These are phyloP conservation scores for Arothron firmamentum DNA, from an alignment of 2,113 vertebrate genomes.

Conservation along the genomic window DNA sequence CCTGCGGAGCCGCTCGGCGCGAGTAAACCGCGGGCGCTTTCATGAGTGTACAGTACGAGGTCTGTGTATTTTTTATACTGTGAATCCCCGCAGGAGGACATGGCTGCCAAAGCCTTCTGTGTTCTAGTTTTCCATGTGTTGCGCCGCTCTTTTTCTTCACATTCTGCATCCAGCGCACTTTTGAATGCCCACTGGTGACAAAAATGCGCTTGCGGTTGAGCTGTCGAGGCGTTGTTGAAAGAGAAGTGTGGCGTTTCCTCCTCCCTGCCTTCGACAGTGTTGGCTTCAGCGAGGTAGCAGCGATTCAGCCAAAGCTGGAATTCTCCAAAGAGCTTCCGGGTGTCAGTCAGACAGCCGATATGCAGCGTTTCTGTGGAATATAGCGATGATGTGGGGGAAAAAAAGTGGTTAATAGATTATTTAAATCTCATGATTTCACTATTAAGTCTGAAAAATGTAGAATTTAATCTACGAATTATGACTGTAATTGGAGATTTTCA, in stretches of 20 bases:
- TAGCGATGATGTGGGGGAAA: too few species aligned
- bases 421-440: too few species aligned
- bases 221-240: conserved; percentile 21
- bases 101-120: conserved; percentile 51
- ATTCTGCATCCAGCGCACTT: conserved; percentile 22
- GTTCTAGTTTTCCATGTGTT: conserved; percentile 54
- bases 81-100: conserved; percentile 52
- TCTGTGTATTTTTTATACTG: conserved; percentile 43
- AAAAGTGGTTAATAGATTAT: too few species aligned
- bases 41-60: conserved; percentile 49
- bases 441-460: too few species aligned
- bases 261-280: conserved; percentile 24
- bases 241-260: conserved; percentile 37
- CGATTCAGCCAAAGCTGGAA: too few species aligned
- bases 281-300: background rate
- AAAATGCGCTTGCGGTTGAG: conserved; percentile 18
- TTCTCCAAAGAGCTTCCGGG: too few species aligned
- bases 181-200: conserved; percentile 38
- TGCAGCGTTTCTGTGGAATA: too few species aligned
- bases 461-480: too few species aligned
- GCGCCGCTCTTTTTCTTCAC: conserved; percentile 13
- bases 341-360: too few species aligned
- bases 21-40: conserved; percentile 50
- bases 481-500: too few species aligned
- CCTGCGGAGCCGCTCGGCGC: conserved; percentile 13